A percentile compares a stretch with the other conserved stretches of the same genome.
phyloP scores from a whole-genome alignment of 2,113 vertebrate genomes.

The Girardinichthys multiradiatus region DNA sequence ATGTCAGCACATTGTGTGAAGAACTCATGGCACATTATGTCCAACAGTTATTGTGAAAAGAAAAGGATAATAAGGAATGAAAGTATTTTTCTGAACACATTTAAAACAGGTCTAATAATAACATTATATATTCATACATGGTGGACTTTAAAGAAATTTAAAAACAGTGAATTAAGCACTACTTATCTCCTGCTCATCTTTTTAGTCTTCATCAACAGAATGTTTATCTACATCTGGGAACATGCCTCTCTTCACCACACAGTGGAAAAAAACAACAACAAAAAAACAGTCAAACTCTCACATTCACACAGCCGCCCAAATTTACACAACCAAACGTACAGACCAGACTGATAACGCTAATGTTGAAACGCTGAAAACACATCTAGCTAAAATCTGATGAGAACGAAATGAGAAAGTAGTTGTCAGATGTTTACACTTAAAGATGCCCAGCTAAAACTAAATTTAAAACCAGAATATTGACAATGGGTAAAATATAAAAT shows the following conservation, averaged over 20 bases:
- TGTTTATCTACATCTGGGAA: constrained; percentile 69
- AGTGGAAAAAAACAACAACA: constrained; percentile 40
- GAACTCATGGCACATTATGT: constrained; percentile 89
- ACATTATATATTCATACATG: constrained; percentile 79
- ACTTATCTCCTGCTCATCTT: constrained; percentile 69
- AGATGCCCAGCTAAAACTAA: constrained; percentile 84
- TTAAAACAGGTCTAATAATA: constrained; percentile 75
- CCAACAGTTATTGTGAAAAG: constrained; percentile 82
- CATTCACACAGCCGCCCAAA: no score
- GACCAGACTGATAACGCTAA: constrained; percentile 66
- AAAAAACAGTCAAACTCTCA: constrained; percentile 37
- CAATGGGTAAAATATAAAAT: constrained; percentile 82
- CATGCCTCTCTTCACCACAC: constrained; percentile 69
- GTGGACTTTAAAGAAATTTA: constrained; percentile 75
- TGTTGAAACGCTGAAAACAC: constrained; percentile 68
- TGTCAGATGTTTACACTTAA: constrained; percentile 74
- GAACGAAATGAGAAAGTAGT: constrained; percentile 69
- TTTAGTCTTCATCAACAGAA: constrained; percentile 64
- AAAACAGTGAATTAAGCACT: constrained; percentile 72
- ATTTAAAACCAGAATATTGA: constrained; percentile 83
- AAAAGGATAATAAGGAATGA: constrained; percentile 75
- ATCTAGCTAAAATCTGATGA: constrained; percentile 76
- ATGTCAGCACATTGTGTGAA: constrained; percentile 86
- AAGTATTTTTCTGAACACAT: constrained; percentile 63
- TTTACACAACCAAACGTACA: constrained; percentile 58